A percentile compares a stretch with the other conserved stretches of the same genome.
phyloP scores from a whole-genome alignment of 1,140 invertebrate genomes.

The Drosophila orosa region DNA sequence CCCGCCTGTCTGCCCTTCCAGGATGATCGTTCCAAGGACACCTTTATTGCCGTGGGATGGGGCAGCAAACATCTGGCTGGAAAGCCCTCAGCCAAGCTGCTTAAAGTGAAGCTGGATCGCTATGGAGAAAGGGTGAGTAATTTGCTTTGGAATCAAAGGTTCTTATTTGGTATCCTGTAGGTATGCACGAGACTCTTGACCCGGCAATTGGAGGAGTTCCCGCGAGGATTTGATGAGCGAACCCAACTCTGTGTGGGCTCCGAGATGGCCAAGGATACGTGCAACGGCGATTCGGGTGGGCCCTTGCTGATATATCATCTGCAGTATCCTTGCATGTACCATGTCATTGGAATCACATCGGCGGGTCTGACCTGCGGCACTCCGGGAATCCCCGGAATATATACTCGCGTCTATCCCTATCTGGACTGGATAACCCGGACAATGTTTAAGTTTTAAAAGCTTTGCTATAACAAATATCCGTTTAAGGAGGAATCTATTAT shows the following conservation, averaged over 20 bases:
- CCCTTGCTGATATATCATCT: constrained; percentile 68
- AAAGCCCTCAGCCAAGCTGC: constrained; percentile 72
- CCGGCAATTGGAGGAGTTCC: constrained; percentile 70
- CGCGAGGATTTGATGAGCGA: constrained; percentile 84
- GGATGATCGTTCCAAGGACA: constrained; percentile 28
- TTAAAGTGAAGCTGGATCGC: constrained; percentile 85
- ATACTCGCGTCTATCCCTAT: constrained; percentile 72
- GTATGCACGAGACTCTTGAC: constrained; percentile 71
- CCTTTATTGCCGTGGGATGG: constrained; percentile 73
- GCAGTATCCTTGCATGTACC: constrained; percentile 72
- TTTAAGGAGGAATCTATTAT: background rate
- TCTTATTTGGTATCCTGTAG: background rate
- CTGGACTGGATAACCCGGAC: constrained; percentile 67
- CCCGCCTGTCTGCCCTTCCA: constrained; percentile 74
- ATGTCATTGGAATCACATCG: constrained; percentile 74
- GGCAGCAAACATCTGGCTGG: constrained; percentile 50
- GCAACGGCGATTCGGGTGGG: constrained; percentile 79
- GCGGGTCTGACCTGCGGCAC: constrained; percentile 65
- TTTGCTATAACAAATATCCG: background rate
- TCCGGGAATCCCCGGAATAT: constrained; percentile 68
- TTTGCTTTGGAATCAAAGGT: background rate
- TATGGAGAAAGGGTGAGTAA: constrained; percentile 46
- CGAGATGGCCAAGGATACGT: constrained; percentile 84
- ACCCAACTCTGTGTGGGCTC: constrained; percentile 89
- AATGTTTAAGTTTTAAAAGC: constrained; percentile 14